phyloP scores from a whole-genome alignment of 2,888 invertebrate genomes.

The Sphinx pinastri region DNA sequence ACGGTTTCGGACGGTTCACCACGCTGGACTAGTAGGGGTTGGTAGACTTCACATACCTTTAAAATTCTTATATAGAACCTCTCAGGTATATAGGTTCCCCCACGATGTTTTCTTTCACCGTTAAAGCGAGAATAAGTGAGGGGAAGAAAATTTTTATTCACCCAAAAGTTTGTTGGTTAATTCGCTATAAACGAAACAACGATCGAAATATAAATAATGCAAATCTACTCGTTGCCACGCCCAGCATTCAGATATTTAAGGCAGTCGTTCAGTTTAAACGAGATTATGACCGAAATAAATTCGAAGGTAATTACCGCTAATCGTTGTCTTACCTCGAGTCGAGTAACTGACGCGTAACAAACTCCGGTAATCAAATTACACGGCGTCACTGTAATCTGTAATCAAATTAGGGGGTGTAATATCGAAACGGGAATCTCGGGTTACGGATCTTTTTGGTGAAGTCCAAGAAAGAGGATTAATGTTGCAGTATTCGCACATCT shows the following conservation, averaged over 20 bases:
- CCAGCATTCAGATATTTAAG: neutral
- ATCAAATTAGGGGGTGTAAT: neutral
- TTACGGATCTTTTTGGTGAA: too few species aligned
- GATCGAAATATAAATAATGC: neutral
- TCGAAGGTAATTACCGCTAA: conserved; percentile 38
- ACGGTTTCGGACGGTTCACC: too few species aligned
- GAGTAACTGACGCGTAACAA: neutral
- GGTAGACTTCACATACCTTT: too few species aligned
- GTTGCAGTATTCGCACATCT: too few species aligned
- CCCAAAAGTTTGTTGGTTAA: too few species aligned
- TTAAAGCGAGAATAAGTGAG: too few species aligned
- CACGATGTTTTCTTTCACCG: too few species aligned
- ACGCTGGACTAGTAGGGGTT: too few species aligned
- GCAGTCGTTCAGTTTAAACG: conserved; percentile 32
- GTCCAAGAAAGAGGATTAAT: too few species aligned
- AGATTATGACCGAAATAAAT: conserved; percentile 37
- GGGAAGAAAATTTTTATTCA: too few species aligned
- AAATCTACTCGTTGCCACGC: neutral
- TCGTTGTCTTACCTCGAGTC: conserved; percentile 29
- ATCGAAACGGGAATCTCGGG: neutral
- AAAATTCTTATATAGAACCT: too few species aligned
- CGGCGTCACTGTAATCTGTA: neutral
- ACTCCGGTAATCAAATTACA: conserved; percentile 10
- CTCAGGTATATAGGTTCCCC: too few species aligned
- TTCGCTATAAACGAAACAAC: neutral